Percentiles rank a stretch among this genome's conserved stretches.
These are phyloP conservation scores for Mactromeris polynyma DNA, from an alignment of 2,888 invertebrate species.

Conservation along the genomic window DNA sequence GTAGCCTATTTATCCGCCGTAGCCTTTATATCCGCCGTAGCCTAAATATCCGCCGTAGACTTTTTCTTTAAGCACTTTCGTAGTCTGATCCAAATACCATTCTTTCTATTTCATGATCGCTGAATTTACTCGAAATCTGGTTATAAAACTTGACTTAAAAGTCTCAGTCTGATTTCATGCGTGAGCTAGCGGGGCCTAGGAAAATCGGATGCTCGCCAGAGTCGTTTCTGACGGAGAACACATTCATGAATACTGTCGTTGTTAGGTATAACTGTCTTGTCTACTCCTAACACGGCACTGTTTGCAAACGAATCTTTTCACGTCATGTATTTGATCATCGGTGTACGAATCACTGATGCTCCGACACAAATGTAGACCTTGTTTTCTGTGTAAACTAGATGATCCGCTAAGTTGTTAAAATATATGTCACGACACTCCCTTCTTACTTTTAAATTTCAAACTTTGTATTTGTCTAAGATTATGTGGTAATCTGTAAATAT, in stretches of 20 bases:
- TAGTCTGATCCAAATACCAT: constrained; percentile 30
- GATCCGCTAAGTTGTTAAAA: constrained; percentile 21
- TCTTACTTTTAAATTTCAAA: constrained; percentile 15
- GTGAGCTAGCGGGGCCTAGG: constrained; percentile 32
- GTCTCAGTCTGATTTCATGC: constrained; percentile 22
- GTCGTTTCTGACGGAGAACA: not conserved
- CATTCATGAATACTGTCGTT: constrained; percentile 34
- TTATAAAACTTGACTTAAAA: constrained; percentile 19
- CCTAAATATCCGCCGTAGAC: not conserved
- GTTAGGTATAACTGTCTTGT: constrained; percentile 45
- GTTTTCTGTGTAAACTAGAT: constrained; percentile 25
- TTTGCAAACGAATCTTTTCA: constrained; percentile 37
- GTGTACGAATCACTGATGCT: constrained; percentile 33
- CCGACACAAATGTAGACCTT: constrained; percentile 3
- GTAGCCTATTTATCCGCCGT: no score
- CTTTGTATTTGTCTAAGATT: constrained; percentile 48
- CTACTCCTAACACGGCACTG: constrained; percentile 10
- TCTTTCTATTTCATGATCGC: constrained; percentile 24
- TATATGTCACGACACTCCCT: not conserved
- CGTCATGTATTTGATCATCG: constrained; percentile 42
- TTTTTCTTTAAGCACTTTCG: constrained; percentile 25
- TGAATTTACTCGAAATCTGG: constrained; percentile 9
- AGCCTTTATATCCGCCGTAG: no score
- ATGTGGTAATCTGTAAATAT: constrained; percentile 12
- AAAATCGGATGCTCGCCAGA: constrained; percentile 23